Evolutionary conservation across 2,113 vertebrate genomes (phyloP).

Genomic region (Sterrhoptilus dennistouni): DNA sequence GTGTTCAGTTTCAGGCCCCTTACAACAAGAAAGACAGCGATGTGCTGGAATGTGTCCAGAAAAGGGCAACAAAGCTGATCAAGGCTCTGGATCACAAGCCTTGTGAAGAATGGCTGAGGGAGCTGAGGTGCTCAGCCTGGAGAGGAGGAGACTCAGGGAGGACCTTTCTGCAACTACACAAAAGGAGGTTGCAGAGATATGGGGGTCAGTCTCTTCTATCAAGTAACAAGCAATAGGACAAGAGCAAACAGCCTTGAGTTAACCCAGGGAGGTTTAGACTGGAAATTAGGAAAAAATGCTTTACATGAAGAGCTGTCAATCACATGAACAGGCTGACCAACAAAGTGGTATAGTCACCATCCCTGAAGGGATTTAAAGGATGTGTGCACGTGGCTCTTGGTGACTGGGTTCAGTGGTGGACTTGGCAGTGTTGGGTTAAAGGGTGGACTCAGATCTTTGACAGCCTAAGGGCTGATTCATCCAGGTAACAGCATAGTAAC

Average conservation of each 20-base stretch:
- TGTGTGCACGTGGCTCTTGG: fast-evolving
- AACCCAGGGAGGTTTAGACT: background rate
- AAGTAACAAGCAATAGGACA: background rate
- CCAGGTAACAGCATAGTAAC: background rate
- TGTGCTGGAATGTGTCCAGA: background rate
- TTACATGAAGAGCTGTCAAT: background rate
- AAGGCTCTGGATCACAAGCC: background rate
- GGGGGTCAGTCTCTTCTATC: background rate
- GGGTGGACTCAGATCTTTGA: fast-evolving
- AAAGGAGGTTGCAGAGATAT: background rate
- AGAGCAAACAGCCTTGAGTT: background rate
- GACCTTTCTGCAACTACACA: background rate
- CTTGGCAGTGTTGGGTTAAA: background rate
- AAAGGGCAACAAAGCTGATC: background rate
- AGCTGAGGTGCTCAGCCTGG: background rate
- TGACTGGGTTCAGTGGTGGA: background rate
- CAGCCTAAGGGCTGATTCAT: background rate
- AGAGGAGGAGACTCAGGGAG: background rate
- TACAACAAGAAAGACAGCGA: background rate
- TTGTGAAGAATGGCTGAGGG: background rate
- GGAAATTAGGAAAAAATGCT: background rate
- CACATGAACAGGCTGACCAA: background rate
- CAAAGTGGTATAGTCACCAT: background rate
- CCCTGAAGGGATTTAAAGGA: background rate
- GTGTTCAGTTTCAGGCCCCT: background rate